Percentiles rank a stretch among this genome's conserved stretches.
These are phyloP conservation scores for Sipha maydis DNA, from an alignment of 2,888 invertebrate species.

Conservation along the genomic window DNA sequence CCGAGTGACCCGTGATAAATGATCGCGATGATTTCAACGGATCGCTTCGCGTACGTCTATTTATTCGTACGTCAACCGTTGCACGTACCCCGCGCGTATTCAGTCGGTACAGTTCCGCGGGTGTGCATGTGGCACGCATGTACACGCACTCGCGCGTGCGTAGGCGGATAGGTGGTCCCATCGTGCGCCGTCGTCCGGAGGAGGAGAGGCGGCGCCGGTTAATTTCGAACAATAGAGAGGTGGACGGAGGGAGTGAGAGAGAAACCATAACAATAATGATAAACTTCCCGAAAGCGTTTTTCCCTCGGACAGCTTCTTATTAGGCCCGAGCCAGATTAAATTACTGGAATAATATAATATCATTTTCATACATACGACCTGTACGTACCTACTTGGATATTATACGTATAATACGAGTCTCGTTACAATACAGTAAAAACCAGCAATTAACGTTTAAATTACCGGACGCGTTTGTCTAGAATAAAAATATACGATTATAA, in stretches of 20 bases:
- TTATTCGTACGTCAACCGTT: too few species aligned
- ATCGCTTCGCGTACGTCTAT: too few species aligned
- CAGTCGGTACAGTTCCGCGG: not conserved
- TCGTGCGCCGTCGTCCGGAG: not conserved
- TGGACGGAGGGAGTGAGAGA: not conserved
- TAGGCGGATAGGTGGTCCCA: slow-evolving; percentile 37
- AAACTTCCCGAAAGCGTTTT: slow-evolving; percentile 38
- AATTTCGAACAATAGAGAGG: slow-evolving; percentile 52
- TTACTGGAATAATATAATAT: slow-evolving; percentile 44
- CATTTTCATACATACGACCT: not conserved
- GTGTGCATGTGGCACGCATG: not conserved
- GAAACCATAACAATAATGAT: slow-evolving; percentile 18
- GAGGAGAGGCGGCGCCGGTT: slow-evolving; percentile 50
- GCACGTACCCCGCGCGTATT: too few species aligned
- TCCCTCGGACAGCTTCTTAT: slow-evolving; percentile 41
- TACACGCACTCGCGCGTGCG: not conserved
- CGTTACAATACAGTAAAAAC: slow-evolving; percentile 28
- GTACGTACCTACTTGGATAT: not conserved
- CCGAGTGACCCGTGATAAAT: too few species aligned
- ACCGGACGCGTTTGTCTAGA: slow-evolving; percentile 58
- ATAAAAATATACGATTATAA: slow-evolving; percentile 22
- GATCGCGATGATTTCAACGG: too few species aligned
- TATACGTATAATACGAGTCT: not conserved
- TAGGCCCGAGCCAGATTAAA: slow-evolving; percentile 35
- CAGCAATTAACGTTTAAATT: slow-evolving; percentile 52